Conservation (phyloP, 1,140 invertebrate genomes). For the Dendroctonus valens region DNA sequence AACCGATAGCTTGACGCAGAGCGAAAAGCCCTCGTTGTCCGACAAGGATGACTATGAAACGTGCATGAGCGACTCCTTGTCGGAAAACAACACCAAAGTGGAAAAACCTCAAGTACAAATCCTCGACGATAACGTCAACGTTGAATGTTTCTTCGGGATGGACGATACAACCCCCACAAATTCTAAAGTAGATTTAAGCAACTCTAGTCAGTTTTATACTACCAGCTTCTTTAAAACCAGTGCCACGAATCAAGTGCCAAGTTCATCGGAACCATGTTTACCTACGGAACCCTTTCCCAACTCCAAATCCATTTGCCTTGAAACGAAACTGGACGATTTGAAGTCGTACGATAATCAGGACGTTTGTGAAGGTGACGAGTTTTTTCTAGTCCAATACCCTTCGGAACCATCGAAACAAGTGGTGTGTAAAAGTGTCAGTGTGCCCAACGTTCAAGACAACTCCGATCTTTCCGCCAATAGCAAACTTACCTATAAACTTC, state of each 20-base stretch:
- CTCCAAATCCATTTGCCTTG: slow-evolving; percentile 39
- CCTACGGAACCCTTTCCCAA: slow-evolving; percentile 21
- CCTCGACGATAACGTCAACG: neutral
- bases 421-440: slow-evolving; percentile 41
- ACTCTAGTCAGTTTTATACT: slow-evolving; percentile 2
- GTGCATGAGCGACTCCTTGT: slow-evolving; percentile 47
- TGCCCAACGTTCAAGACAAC: slow-evolving; percentile 40
- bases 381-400: slow-evolving; percentile 47
- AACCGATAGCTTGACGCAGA: slow-evolving; percentile 39
- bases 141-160: neutral
- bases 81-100: slow-evolving; percentile 40
- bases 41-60: slow-evolving; percentile 47
- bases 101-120: slow-evolving; percentile 15
- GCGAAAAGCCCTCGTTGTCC: slow-evolving; percentile 30
- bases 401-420: slow-evolving; percentile 26
- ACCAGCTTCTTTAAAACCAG: neutral
- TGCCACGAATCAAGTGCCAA: slow-evolving; percentile 8
- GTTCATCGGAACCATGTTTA: slow-evolving; percentile 38
- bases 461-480: slow-evolving; percentile 22
- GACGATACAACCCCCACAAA: slow-evolving; percentile 43
- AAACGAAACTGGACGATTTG: slow-evolving; percentile 39
- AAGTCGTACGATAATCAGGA: slow-evolving; percentile 44
- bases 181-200: slow-evolving; percentile 37
- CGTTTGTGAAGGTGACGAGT: slow-evolving; percentile 42
- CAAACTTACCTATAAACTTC: slow-evolving; percentile 35